phyloP scores from a whole-genome alignment of 2,113 vertebrate species.

The Zeus faber region DNA sequence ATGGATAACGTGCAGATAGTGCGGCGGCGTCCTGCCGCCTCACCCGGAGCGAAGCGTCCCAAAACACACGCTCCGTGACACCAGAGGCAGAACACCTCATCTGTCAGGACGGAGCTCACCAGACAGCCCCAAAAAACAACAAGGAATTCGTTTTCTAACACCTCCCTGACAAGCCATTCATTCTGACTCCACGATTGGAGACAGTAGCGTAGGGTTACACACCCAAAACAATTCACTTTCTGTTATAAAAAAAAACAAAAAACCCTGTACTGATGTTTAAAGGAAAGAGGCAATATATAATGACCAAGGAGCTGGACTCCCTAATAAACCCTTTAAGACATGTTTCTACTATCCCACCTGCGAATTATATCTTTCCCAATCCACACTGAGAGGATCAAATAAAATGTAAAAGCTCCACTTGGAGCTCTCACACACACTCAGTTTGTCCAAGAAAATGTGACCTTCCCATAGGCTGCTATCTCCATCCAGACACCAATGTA shows the following conservation, averaged over 20 bases:
- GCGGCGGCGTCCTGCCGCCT: slow-evolving; percentile 67
- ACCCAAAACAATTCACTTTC: background rate
- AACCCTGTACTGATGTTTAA: too few relatives aligned
- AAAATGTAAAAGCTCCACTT: too few relatives aligned
- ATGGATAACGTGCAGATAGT: slow-evolving; percentile 43
- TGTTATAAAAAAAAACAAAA: too few relatives aligned
- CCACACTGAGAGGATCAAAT: too few relatives aligned
- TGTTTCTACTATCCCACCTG: too few relatives aligned
- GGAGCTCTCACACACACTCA: background rate
- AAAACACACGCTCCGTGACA: too few relatives aligned
- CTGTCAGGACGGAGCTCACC: slow-evolving; percentile 60
- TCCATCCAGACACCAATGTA: slow-evolving; percentile 34
- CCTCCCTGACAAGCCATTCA: slow-evolving; percentile 45
- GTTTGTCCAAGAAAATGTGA: slow-evolving; percentile 8
- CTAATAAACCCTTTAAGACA: too few relatives aligned
- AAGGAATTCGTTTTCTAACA: slow-evolving; percentile 53
- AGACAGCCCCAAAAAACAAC: slow-evolving; percentile 33
- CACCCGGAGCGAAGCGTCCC: slow-evolving; percentile 45
- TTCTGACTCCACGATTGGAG: slow-evolving; percentile 31
- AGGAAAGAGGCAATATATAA: too few relatives aligned
- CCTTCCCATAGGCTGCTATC: slow-evolving; percentile 11
- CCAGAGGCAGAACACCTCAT: slow-evolving; percentile 70
- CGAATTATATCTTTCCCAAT: too few relatives aligned
- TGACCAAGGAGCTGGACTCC: too few relatives aligned
- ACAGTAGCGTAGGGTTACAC: slow-evolving; percentile 34